Conservation (phyloP, 2,888 invertebrate species). For the Molorchus minor region DNA sequence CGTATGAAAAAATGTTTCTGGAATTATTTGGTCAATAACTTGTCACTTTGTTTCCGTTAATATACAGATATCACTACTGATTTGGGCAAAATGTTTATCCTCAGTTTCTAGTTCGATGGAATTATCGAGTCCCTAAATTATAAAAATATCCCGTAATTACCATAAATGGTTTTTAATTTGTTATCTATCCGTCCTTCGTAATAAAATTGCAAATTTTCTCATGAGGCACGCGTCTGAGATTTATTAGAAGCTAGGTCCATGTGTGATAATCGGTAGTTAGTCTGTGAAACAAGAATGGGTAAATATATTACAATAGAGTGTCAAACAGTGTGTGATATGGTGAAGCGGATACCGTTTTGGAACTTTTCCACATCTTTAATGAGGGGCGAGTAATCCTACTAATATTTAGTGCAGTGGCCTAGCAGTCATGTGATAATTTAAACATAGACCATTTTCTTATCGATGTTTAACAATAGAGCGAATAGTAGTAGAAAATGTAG, state of each 20-base stretch:
- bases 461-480: slow-evolving; percentile 47
- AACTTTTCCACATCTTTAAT: slow-evolving; percentile 55
- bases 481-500: slow-evolving; percentile 45
- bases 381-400: slow-evolving; percentile 63
- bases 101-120: no score
- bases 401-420: slow-evolving; percentile 55
- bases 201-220: no score
- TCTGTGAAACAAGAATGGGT: slow-evolving; percentile 32
- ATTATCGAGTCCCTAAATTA: no score
- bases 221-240: no score
- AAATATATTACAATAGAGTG: slow-evolving; percentile 39
- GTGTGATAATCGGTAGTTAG: slow-evolving; percentile 42
- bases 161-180: no score
- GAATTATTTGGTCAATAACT: no score
- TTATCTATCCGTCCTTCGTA: no score
- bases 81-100: no score
- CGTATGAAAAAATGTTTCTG: no score
- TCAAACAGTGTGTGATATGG: slow-evolving; percentile 57
- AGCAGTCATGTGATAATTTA: slow-evolving; percentile 57
- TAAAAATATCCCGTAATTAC: no score
- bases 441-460: slow-evolving; percentile 40
- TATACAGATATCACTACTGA: no score
- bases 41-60: no score
- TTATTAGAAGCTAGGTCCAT: slow-evolving; percentile 37
- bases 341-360: slow-evolving; percentile 59